Conservation (phyloP, 2,888 invertebrate species). For the Colletes collaris region DNA sequence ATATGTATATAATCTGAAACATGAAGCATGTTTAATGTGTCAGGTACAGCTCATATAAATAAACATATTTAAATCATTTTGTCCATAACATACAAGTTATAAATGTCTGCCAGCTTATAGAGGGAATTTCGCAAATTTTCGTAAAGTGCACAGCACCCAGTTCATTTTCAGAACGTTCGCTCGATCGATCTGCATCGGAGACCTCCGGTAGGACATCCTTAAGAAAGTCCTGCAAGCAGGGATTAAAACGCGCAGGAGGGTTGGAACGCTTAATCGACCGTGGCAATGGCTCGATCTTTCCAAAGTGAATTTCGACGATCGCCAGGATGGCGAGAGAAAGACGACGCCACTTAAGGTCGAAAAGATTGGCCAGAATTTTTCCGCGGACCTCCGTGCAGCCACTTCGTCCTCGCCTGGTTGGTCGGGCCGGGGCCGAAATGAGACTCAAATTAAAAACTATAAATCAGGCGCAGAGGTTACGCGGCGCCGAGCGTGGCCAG, state of each 20-base stretch:
- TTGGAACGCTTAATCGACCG: conserved; percentile 50
- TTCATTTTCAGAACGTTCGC: conserved; percentile 25
- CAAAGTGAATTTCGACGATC: conserved; percentile 61
- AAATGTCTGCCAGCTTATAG: too few species aligned
- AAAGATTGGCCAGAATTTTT: conserved; percentile 74
- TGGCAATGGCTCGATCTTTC: conserved; percentile 58
- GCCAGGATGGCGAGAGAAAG: conserved; percentile 20
- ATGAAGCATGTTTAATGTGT: too few species aligned
- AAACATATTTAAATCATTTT: too few species aligned
- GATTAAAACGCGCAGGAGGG: conserved; percentile 47
- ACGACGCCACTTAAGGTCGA: conserved; percentile 71
- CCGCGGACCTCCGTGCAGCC: conserved; percentile 46
- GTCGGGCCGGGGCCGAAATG: conserved; percentile 68
- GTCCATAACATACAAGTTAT: too few species aligned
- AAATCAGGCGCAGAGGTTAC: conserved; percentile 76
- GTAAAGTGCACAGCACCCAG: background rate
- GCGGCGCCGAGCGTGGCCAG: conserved; percentile 46
- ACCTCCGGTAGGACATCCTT: conserved; percentile 28
- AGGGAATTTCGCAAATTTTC: background rate
- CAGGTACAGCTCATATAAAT: too few species aligned
- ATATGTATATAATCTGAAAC: too few species aligned
- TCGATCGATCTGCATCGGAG: conserved; percentile 32
- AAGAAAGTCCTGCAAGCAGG: conserved; percentile 43
- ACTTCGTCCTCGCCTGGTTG: background rate
- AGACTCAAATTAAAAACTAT: conserved; percentile 80